Evolutionary conservation across 1,140 invertebrate genomes (phyloP).

Genomic region (Diabrotica virgifera): DNA sequence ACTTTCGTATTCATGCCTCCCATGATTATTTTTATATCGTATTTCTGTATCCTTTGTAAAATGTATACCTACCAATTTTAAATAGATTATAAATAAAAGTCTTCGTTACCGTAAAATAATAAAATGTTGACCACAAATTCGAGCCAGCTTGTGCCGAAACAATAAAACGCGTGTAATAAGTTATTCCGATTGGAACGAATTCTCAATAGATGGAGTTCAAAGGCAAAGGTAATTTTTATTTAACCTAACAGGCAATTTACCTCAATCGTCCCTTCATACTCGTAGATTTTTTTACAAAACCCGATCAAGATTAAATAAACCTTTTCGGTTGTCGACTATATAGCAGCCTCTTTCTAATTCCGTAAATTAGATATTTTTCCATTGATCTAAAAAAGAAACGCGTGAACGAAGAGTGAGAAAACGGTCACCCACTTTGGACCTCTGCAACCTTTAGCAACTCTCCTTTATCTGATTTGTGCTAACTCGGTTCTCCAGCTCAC

Average conservation of each 20-base stretch:
- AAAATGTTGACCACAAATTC: too few relatives aligned
- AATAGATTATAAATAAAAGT: too few relatives aligned
- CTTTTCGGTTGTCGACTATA: background rate
- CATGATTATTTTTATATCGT: too few relatives aligned
- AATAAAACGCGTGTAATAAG: too few relatives aligned
- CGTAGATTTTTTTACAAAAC: background rate
- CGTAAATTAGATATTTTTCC: constrained; percentile 3
- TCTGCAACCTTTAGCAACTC: background rate
- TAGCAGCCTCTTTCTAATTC: background rate
- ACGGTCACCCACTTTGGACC: constrained; percentile 1
- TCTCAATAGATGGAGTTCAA: background rate
- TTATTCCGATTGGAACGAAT: background rate
- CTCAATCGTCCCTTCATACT: background rate
- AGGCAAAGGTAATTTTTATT: background rate
- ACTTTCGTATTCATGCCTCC: too few relatives aligned
- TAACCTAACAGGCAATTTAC: background rate
- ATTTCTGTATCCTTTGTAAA: too few relatives aligned
- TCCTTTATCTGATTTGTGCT: constrained; percentile 2
- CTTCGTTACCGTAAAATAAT: too few relatives aligned
- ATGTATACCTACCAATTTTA: too few relatives aligned
- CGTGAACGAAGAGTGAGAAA: background rate
- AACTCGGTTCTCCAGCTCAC: background rate
- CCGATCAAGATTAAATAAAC: background rate
- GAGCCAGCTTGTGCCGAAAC: too few relatives aligned
- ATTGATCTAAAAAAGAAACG: constrained; percentile 2